phyloP scores from a whole-genome alignment of 2,113 vertebrate genomes.

The Toxotes chatareus region DNA sequence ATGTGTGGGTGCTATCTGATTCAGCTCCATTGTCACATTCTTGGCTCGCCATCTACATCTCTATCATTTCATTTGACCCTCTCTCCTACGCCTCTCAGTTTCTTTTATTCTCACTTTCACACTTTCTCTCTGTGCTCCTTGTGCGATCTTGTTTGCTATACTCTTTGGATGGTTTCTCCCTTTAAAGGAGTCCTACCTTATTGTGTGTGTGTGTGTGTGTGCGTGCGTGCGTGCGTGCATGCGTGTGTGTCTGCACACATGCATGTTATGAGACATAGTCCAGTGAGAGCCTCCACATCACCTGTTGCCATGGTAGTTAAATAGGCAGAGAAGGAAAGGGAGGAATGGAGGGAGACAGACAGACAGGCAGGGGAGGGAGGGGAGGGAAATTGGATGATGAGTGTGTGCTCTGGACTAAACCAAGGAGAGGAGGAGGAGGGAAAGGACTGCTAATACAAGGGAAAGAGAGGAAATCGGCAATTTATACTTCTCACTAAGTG shows the following conservation, averaged over 20 bases:
- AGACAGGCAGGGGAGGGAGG: slow-evolving; percentile 9
- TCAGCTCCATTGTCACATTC: slow-evolving; percentile 47
- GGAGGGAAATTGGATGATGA: slow-evolving; percentile 68
- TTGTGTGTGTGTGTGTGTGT: slow-evolving; percentile 5
- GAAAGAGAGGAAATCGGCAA: slow-evolving; percentile 9
- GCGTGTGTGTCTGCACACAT: slow-evolving; percentile 25
- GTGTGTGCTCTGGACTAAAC: slow-evolving; percentile 62
- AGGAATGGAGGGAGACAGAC: slow-evolving; percentile 65
- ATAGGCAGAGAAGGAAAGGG: slow-evolving; percentile 69
- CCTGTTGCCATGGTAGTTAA: slow-evolving; percentile 84
- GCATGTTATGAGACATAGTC: slow-evolving; percentile 48
- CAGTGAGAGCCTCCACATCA: slow-evolving; percentile 73
- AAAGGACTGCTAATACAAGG: slow-evolving; percentile 5
- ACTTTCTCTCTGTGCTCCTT: slow-evolving; percentile 27
- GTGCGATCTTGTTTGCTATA: slow-evolving; percentile 40
- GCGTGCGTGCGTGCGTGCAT: too few relatives aligned
- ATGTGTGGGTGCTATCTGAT: slow-evolving; percentile 55
- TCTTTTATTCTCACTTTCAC: slow-evolving; percentile 61
- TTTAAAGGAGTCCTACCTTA: slow-evolving; percentile 37
- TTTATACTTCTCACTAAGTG: neutral
- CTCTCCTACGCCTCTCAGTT: slow-evolving; percentile 46
- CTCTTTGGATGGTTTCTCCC: slow-evolving; percentile 46
- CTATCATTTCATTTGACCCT: slow-evolving; percentile 50
- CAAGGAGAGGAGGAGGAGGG: slow-evolving; percentile 15
- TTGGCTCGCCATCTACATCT: slow-evolving; percentile 54